A percentile compares a stretch with the other conserved stretches of the same genome.
These are phyloP conservation scores for Remorina albescens DNA, from an alignment of 2,797 vertebrate genomes.

Conservation along the genomic window DNA sequence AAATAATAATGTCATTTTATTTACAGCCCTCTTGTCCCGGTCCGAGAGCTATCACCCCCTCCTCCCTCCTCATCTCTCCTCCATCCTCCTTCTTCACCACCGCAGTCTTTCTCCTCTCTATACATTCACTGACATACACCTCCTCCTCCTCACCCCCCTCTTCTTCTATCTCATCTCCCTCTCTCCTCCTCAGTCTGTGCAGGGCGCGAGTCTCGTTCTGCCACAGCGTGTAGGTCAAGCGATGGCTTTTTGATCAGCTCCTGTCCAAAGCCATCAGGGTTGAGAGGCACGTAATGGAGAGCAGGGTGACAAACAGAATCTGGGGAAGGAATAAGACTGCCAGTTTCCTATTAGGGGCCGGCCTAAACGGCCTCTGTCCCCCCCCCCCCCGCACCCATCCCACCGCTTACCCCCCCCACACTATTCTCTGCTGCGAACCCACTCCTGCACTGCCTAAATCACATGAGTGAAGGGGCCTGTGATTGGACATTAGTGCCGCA, in stretches of 20 bases:
- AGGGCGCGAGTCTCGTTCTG: slow-evolving; percentile 80
- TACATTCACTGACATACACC: slow-evolving; percentile 64
- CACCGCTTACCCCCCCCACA: slow-evolving; percentile 54
- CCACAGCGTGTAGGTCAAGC: slow-evolving; percentile 98
- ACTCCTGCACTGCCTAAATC: slow-evolving; percentile 92
- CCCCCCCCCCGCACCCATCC: slow-evolving; percentile 55
- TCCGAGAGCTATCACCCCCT: slow-evolving; percentile 91
- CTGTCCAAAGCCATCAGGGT: slow-evolving; percentile 99
- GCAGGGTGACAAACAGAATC: slow-evolving; percentile 99
- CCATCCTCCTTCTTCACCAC: slow-evolving; percentile 35
- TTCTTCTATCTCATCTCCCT: slow-evolving; percentile 65
- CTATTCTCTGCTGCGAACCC: slow-evolving; percentile 85
- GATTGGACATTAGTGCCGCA: slow-evolving; percentile 99
- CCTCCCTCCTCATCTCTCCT: slow-evolving; percentile 56
- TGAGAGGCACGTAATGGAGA: slow-evolving; percentile 99
- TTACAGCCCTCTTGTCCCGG: slow-evolving; percentile 93
- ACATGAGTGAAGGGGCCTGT: slow-evolving; percentile 98
- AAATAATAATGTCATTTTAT: slow-evolving; percentile 99
- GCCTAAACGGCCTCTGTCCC: slow-evolving; percentile 92
- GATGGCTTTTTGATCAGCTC: slow-evolving; percentile 99
- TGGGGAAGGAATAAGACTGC: slow-evolving; percentile 99
- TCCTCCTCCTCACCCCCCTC: slow-evolving; percentile 44
- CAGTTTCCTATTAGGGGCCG: slow-evolving; percentile 99
- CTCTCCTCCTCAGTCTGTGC: slow-evolving; percentile 54
- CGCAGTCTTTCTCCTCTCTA: slow-evolving; percentile 55